A percentile compares a stretch with the other conserved stretches of the same genome.
Evolutionary conservation across 2,113 vertebrate species (phyloP).

Genomic region (Elaphurus davidianus): DNA sequence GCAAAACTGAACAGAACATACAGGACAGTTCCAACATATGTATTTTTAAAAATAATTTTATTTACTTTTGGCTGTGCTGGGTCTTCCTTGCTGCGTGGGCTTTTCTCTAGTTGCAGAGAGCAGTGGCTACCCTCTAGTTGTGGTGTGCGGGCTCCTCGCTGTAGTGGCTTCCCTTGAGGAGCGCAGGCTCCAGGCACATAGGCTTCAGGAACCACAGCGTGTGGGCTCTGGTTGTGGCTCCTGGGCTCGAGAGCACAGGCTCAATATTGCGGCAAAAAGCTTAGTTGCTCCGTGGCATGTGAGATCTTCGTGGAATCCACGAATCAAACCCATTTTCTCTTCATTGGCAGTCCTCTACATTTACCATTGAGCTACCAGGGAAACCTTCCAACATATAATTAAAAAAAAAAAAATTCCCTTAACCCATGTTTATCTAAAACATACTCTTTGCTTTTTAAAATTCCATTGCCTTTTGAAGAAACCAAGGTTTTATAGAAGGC

Average conservation of each 20-base stretch:
- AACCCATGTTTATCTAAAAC: background rate
- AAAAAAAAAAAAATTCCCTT: background rate
- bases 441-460: background rate
- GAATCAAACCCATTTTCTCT: background rate
- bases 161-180: background rate
- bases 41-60: background rate
- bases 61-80: background rate
- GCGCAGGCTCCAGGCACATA: background rate
- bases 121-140: background rate
- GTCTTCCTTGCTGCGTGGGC: accelerated
- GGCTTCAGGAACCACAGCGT: background rate
- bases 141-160: accelerated
- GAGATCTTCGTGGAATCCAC: background rate
- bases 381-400: background rate
- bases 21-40: background rate
- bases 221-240: background rate
- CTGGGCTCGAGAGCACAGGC: background rate
- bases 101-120: background rate
- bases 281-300: background rate
- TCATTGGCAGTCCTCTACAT: background rate
- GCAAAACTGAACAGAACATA: background rate
- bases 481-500: background rate
- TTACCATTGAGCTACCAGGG: background rate
- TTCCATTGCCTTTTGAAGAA: background rate
- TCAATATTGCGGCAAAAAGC: background rate